phyloP scores from a whole-genome alignment of 2,888 invertebrate genomes.

The Drosophila neonasuta region DNA sequence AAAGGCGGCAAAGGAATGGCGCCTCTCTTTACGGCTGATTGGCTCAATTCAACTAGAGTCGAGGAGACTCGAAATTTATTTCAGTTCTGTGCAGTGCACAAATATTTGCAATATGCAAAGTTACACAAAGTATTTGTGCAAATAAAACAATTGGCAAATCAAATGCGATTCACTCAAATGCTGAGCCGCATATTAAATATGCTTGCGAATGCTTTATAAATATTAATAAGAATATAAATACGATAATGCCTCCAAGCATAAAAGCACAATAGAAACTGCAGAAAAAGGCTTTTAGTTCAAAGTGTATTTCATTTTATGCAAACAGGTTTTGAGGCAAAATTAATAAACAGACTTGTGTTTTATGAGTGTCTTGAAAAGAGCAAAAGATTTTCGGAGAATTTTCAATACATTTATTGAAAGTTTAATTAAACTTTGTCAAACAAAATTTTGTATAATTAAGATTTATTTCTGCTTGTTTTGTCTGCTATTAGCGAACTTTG shows the following conservation, averaged over 20 bases:
- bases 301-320: neutral
- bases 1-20: constrained; percentile 13
- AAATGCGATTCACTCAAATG: constrained; percentile 18
- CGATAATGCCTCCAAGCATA: neutral
- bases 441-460: neutral
- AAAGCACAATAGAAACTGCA: neutral
- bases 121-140: constrained; percentile 45
- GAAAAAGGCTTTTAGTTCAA: neutral
- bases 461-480: neutral
- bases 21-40: constrained; percentile 40
- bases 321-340: neutral
- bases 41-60: constrained; percentile 10
- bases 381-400: neutral
- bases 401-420: neutral
- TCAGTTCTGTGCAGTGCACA: constrained; percentile 34
- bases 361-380: neutral
- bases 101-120: constrained; percentile 50
- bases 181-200: constrained; percentile 25
- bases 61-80: constrained; percentile 28
- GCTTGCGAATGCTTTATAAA: constrained; percentile 15
- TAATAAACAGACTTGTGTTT: neutral
- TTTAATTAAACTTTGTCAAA: neutral
- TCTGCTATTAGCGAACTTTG: neutral
- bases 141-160: constrained; percentile 29
- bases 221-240: constrained; percentile 10